Conservation (phyloP, 2,888 invertebrate genomes). For the Drosophila acutilabella region DNA sequence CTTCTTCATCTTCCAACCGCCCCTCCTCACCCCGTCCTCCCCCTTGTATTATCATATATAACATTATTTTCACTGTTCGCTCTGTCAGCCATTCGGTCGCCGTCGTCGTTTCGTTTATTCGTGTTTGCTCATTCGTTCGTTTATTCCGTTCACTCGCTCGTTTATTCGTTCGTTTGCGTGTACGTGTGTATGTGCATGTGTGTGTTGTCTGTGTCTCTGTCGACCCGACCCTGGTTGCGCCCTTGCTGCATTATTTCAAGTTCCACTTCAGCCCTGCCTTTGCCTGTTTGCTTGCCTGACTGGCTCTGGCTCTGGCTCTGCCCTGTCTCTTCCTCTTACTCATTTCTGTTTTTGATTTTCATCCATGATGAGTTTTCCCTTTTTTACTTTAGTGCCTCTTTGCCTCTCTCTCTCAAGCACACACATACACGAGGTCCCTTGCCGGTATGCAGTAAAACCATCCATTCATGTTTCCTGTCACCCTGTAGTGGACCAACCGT, state of each 20-base stretch:
- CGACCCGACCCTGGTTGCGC: constrained; percentile 60
- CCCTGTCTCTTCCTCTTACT: constrained; percentile 29
- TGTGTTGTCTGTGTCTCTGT: constrained; percentile 40
- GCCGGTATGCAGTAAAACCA: constrained; percentile 69
- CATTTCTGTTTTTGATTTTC: constrained; percentile 77
- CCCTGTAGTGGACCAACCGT: constrained; percentile 71
- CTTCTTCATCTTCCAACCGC: constrained; percentile 1
- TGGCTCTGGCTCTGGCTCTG: constrained; percentile 16
- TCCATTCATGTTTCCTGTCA: constrained; percentile 81
- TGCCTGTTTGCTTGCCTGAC: constrained; percentile 35
- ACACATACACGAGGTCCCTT: constrained; percentile 45
- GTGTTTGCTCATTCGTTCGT: constrained; percentile 25
- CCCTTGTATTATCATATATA: constrained; percentile 19
- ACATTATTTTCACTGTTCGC: constrained; percentile 38
- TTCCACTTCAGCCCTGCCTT: constrained; percentile 73
- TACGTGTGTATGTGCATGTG: constrained; percentile 32
- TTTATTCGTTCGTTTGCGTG: constrained; percentile 24
- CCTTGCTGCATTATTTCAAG: constrained; percentile 73
- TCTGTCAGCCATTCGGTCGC: constrained; percentile 42
- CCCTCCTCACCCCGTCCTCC: constrained; percentile 7
- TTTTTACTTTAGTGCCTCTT: constrained; percentile 63
- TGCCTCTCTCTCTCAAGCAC: constrained; percentile 35
- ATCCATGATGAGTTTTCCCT: constrained; percentile 81
- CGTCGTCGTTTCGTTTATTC: constrained; percentile 12
- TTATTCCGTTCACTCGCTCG: constrained; percentile 7